Evolutionary conservation across 2,888 invertebrate genomes (phyloP), one percentile per base, ranked within the genome.

Genomic region (Rutpela maculata): DNA sequence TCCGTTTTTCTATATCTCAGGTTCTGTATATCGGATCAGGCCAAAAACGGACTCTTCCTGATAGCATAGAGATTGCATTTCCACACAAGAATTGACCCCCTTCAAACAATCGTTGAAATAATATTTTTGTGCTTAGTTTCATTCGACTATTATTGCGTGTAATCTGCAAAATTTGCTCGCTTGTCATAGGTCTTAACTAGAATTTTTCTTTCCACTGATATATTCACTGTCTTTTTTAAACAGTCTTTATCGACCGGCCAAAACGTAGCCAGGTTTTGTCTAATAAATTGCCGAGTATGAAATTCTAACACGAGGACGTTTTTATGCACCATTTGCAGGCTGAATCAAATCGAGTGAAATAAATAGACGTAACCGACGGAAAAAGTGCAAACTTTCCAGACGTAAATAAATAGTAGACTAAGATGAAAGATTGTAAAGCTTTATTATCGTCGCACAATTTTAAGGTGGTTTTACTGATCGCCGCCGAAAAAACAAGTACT

Each of bases 281-380:
- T 50, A 50, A 50, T 50, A 50, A 50, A 50, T 50, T 50, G 50
- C n/a, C n/a, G n/a, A 50, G n/a, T 50, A n/a, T 50, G n/a, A n/a
- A 3, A n/a, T 50, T n/a, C 50, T n/a, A 50, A 50, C n/a, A n/a
- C 7, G 9, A n/a, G 5, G n/a, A n/a, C n/a, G 50, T 50, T 50
- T 50, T 50, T 50, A 50, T n/a, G n/a, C 50, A 50, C 15, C 43
- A 43, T 43, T 43, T 43, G 2, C 12, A 2, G 12, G 43, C 2
- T 15, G 50, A 50, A n/a, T n/a, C 5, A 50, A 50, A 50, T 50
- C n/a, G 50, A n/a, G 50, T 7, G 50, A 50, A n/a, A 50, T n/a
- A n/a, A 50, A 50, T 50, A n/a, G 50, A 50, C n/a, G 50, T n/a
- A 50, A 50, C n/a, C n/a, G n/a, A n/a, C 4, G 15, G 6, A n/a